Percentiles rank a stretch among this genome's conserved stretches.
phyloP scores from a whole-genome alignment of 2,113 vertebrate species.

The Rutilus rutilus region DNA sequence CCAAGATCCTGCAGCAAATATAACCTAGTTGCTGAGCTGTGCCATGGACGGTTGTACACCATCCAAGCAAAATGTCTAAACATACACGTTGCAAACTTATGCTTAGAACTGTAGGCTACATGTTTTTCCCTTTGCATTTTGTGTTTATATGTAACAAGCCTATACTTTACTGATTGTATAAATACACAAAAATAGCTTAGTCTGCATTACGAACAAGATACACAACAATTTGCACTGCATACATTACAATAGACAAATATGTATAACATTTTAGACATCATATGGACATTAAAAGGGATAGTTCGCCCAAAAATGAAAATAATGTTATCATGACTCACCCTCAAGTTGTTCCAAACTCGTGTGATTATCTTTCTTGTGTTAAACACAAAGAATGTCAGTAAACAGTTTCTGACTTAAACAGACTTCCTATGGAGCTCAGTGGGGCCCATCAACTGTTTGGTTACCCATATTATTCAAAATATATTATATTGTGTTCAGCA shows the following conservation, averaged over 20 bases:
- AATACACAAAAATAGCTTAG: neutral
- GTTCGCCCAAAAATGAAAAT: too few relatives aligned
- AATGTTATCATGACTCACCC: too few relatives aligned
- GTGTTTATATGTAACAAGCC: neutral
- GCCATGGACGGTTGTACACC: neutral
- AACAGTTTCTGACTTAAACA: too few relatives aligned
- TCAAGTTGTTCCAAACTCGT: too few relatives aligned
- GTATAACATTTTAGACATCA: neutral
- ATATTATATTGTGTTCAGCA: too few relatives aligned
- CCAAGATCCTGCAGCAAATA: constrained; percentile 52
- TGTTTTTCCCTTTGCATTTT: neutral
- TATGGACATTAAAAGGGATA: neutral
- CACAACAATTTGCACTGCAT: neutral
- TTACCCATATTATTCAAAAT: too few relatives aligned
- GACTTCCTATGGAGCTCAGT: too few relatives aligned
- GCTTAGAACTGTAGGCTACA: neutral
- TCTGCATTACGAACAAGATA: neutral
- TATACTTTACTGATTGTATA: neutral
- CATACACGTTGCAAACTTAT: neutral
- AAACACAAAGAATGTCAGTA: too few relatives aligned
- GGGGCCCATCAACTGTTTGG: too few relatives aligned
- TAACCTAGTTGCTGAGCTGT: constrained; percentile 46
- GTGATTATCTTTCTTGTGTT: too few relatives aligned
- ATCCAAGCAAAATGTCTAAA: neutral
- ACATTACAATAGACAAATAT: neutral